Evolutionary conservation across 1,140 invertebrate genomes (phyloP).

Genomic region (Atta colombica): DNA sequence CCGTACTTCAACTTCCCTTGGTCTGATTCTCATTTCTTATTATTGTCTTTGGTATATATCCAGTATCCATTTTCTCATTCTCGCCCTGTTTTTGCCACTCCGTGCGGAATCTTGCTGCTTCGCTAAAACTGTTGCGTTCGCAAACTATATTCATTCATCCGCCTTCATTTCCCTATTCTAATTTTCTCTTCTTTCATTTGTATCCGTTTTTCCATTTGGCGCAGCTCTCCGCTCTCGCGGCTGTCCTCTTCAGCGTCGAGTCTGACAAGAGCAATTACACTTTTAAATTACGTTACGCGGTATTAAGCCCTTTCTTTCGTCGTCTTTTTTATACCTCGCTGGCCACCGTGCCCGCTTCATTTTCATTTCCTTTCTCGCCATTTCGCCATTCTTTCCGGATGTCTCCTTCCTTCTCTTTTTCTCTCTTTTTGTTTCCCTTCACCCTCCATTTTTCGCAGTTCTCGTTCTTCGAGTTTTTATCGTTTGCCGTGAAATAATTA

Average conservation of each 20-base stretch:
- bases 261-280: constrained; percentile 86
- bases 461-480: constrained; percentile 49
- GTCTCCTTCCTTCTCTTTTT: not conserved
- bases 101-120: constrained; percentile 55
- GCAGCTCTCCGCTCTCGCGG: constrained; percentile 26
- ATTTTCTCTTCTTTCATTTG: constrained; percentile 60
- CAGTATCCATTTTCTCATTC: constrained; percentile 68
- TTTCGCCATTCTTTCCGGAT: constrained; percentile 37
- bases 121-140: constrained; percentile 52
- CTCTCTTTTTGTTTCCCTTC: not conserved
- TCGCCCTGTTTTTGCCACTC: constrained; percentile 29
- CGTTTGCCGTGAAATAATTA: constrained; percentile 43
- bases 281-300: constrained; percentile 87
- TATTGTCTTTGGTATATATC: constrained; percentile 72
- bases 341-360: constrained; percentile 57
- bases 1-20: constrained; percentile 66
- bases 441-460: constrained; percentile 23
- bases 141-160: constrained; percentile 45
- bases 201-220: constrained; percentile 57
- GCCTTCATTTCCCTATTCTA: constrained; percentile 62
- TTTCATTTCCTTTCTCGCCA: constrained; percentile 54
- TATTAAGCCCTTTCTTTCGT: constrained; percentile 85
- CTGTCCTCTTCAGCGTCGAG: constrained; percentile 76
- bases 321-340: constrained; percentile 70
- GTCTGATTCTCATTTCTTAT: constrained; percentile 4